Conservation (phyloP, 2,113 vertebrate genomes). For the Patagioenas fasciata region DNA sequence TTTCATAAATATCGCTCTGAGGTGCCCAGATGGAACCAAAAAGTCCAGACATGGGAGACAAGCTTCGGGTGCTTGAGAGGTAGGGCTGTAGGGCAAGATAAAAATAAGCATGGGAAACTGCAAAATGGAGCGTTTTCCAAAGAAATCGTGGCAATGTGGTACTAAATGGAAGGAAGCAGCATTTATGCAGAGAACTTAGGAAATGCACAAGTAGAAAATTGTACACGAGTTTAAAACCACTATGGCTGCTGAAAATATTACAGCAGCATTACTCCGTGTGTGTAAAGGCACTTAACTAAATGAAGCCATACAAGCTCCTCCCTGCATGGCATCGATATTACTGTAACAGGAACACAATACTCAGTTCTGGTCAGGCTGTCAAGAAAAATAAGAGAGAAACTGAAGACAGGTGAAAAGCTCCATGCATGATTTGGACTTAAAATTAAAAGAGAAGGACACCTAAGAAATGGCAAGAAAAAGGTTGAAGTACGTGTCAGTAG, state of each 20-base stretch:
- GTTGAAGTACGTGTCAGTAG: not conserved
- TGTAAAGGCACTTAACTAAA: not conserved
- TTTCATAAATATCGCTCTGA: slow-evolving; percentile 89
- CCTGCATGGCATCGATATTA: accelerated
- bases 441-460: not conserved
- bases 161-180: not conserved
- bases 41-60: slow-evolving; percentile 97
- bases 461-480: not conserved
- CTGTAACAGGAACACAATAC: not conserved
- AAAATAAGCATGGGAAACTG: not conserved
- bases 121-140: not conserved
- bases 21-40: slow-evolving; percentile 99
- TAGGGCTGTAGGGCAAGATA: slow-evolving; percentile 81
- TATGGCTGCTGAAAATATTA: not conserved
- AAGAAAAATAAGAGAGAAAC: not conserved
- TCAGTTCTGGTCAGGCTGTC: not conserved
- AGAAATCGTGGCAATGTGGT: not conserved
- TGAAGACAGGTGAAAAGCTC: not conserved
- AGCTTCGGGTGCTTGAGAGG: slow-evolving; percentile 94
- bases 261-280: not conserved
- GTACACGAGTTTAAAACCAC: not conserved
- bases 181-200: not conserved
- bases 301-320: not conserved
- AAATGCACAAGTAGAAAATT: not conserved
- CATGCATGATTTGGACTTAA: not conserved